Conservation (phyloP, 2,113 vertebrate genomes). For the Rhegmatorhina hoffmannsi region DNA sequence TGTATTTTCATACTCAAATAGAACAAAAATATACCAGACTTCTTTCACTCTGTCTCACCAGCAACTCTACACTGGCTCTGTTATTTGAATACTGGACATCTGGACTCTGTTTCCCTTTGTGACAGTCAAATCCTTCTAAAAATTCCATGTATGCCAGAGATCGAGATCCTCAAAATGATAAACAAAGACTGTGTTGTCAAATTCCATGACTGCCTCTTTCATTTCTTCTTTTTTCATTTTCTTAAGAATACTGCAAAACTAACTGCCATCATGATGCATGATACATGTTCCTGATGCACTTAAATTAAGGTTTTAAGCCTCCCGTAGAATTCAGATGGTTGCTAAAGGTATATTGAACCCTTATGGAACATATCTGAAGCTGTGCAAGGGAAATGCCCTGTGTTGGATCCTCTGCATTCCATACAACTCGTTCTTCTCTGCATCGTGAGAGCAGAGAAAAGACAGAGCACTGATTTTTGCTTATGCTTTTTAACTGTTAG, state of each 20-base stretch:
- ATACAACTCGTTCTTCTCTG: neutral
- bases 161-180: neutral
- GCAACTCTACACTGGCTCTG: neutral
- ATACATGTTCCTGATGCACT: neutral
- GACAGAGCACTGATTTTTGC: neutral
- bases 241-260: neutral
- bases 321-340: neutral
- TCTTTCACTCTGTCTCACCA: neutral
- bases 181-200: conserved; percentile 53
- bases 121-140: conserved; percentile 38
- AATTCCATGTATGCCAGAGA: neutral
- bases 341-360: neutral
- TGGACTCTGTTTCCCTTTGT: conserved; percentile 28
- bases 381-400: neutral
- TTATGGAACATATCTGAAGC: neutral
- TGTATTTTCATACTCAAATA: conserved; percentile 19
- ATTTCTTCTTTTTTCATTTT: conserved; percentile 35
- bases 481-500: neutral
- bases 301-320: neutral
- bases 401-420: neutral
- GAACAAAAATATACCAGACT: conserved; percentile 8
- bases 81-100: conserved; percentile 34
- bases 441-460: neutral
- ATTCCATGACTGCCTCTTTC: conserved; percentile 44
- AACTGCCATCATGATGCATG: neutral